Base-by-base conservation (phyloP, 1,140 invertebrate species). In the Aphaenogaster floridana region DNA sequence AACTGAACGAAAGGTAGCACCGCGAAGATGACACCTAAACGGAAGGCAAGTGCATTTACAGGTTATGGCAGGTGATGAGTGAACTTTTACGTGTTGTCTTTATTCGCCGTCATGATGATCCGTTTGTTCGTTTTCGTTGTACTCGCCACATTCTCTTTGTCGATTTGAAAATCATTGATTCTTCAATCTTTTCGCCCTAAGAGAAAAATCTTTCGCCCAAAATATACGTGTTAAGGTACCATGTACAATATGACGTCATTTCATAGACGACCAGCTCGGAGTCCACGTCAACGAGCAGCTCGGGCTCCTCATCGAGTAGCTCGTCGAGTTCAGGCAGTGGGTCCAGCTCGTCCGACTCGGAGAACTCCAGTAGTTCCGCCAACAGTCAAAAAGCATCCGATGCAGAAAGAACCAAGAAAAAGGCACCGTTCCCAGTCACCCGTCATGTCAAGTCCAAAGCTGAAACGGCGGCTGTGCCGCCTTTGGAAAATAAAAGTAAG, bases 321-420 rank as follows among this genome's bases (percentile, higher is more conserved):
- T 96, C 96, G 1, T 97, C 97, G 42, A 97, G 96, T 88, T 97
- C 97, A 71, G 96, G 96, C n/a, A 97, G 96, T 84, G 96, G 97
- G 66, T 97, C 96, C 0, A 97, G 96, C 89, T 97, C 97, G 28
- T 97, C 97, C 0, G 97, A 97, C 71, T 97, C 97, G 0, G 97
- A 96, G 64, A 97, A 97, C n/a, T 97, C 97, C 15, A 97, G 97
- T 88, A 97, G 96, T 79, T 91, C 96, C 88, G 94, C 95, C 87
- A 92, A 94, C 68, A 93, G 93, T 92, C 86, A 95, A 92, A 95
- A 95, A 93, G 91, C 89, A 83, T 93, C 94, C 54, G 92, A 96
- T 93, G 90, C 95, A 92, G 93, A 95, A 90, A 88, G 94, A 93
- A 90, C 90, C 28, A 96, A 96, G 86, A 96, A 96, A 89, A 96